Base-by-base conservation (phyloP, 2,888 invertebrate genomes). In the Apodemia hepburni region DNA sequence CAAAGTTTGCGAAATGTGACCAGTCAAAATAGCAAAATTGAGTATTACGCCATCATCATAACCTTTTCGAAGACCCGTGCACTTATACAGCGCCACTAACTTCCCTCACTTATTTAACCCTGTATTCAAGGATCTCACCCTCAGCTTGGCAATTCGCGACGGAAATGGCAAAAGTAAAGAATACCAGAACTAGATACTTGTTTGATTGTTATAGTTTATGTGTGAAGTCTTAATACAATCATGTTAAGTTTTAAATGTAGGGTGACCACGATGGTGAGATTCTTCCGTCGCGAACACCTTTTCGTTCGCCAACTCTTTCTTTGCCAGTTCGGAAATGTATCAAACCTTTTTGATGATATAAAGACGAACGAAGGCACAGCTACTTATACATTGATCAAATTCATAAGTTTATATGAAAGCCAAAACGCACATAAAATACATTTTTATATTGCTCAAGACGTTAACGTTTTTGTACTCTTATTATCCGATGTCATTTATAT, bases 281-380 rank as follows among this genome's bases (percentile, higher is more conserved):
- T 22, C 54, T 54, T 54, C 54, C 27, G 54, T 54, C 54, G 27
- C 54, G 54, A 54, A 54, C 18, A 54, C 47, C 65, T 62, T 65
- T 67, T 66, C 71, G 70, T 70, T 70, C 74, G 70, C 66, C 69
- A 66, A 68, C 73, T 69, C 61, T 73, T 73, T 66, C 64, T 35
- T 42, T 71, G 68, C 72, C 66, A 15, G 42, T 42, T 42, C 42
- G 15, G 42, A 70, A 71, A 68, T 64, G 65, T 66, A 64, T 69
- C 70, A 70, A 69, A 73, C 73, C 70, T 65, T 66, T 71, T 73
- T 75, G 73, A 82, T 83, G 81, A 80, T 77, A 82, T 81, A 79
- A 85, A 85, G 85, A 86, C 85, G 86, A 86, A 84, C 88, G 87
- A 90, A 90, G 90, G 90, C 90, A 90, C 90, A 83, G 86, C 90